phyloP scores from a whole-genome alignment of 2,797 vertebrate genomes.

The Amphiprion clarkii region DNA sequence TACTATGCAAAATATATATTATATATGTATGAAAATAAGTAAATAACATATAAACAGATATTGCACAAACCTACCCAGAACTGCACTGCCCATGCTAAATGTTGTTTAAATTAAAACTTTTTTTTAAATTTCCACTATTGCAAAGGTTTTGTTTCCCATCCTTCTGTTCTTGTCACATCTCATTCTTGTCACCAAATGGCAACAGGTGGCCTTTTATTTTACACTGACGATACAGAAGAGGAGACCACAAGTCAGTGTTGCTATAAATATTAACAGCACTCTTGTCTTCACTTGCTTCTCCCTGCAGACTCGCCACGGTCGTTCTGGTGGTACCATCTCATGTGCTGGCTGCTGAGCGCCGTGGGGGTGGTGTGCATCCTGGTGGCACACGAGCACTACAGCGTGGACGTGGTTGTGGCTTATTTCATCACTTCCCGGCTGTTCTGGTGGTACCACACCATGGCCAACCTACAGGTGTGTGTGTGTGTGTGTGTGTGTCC shows the following conservation, averaged over 20 bases:
- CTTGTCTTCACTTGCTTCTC: constrained; percentile 9
- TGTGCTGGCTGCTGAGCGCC: constrained; percentile 96
- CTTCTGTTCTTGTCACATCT: background rate
- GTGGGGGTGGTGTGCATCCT: constrained; percentile 95
- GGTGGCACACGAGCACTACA: constrained; percentile 98
- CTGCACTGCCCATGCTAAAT: too few species aligned
- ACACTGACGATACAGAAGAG: constrained; percentile 3
- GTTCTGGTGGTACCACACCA: constrained; percentile 99
- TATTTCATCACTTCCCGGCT: constrained; percentile 98
- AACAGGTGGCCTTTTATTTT: background rate
- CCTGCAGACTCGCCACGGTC: constrained; percentile 93
- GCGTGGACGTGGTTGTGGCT: constrained; percentile 94
- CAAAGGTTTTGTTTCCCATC: background rate
- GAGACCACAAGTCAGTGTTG: constrained; percentile 1
- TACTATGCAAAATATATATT: too few species aligned
- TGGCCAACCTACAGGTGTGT: constrained; percentile 95
- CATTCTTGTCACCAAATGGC: background rate
- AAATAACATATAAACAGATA: too few species aligned
- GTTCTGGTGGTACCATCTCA: constrained; percentile 98
- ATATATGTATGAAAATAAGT: too few species aligned
- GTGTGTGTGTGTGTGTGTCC: constrained; percentile 8
- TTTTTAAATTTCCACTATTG: background rate
- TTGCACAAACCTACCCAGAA: too few species aligned
- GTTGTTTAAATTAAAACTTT: too few species aligned
- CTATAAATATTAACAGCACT: constrained; percentile 13